Evolutionary conservation across 2,113 vertebrate genomes (phyloP).

Genomic region (Calidris pygmaea): DNA sequence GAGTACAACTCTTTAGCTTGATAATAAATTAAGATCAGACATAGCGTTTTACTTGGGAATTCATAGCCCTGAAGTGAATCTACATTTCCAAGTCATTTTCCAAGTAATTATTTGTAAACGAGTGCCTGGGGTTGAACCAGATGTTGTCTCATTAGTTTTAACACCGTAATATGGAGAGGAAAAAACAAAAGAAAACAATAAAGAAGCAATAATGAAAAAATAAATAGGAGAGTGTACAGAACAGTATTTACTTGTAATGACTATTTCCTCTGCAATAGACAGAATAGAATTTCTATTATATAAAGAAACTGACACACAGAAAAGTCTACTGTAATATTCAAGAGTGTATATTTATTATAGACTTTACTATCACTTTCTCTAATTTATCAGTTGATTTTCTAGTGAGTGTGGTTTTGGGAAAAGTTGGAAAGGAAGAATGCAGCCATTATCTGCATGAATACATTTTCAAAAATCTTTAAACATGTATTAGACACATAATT

Average conservation of each 20-base stretch:
- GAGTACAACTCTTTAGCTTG: neutral
- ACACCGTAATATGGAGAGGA: neutral
- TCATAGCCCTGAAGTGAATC: neutral
- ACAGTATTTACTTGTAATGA: neutral
- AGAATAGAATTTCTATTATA: neutral
- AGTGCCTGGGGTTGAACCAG: neutral
- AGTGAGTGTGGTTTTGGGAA: neutral
- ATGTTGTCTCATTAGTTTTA: neutral
- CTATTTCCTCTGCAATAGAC: neutral
- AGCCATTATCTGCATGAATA: neutral
- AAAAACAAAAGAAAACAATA: neutral
- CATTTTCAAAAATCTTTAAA: neutral
- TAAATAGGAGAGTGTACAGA: neutral
- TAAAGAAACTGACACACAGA: neutral
- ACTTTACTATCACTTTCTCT: neutral
- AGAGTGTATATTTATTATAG: neutral
- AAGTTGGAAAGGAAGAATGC: neutral
- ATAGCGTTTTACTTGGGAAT: neutral
- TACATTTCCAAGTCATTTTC: constrained; percentile 21
- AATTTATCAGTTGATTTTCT: neutral
- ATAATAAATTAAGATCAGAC: neutral
- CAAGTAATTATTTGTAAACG: constrained; percentile 11
- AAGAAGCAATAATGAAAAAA: neutral
- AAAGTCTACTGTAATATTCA: neutral
- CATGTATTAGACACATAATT: neutral